A percentile compares a stretch with the other conserved stretches of the same genome.
These are phyloP conservation scores for Hedychridium roseum DNA, from an alignment of 2,888 invertebrate genomes.

Conservation along the genomic window DNA sequence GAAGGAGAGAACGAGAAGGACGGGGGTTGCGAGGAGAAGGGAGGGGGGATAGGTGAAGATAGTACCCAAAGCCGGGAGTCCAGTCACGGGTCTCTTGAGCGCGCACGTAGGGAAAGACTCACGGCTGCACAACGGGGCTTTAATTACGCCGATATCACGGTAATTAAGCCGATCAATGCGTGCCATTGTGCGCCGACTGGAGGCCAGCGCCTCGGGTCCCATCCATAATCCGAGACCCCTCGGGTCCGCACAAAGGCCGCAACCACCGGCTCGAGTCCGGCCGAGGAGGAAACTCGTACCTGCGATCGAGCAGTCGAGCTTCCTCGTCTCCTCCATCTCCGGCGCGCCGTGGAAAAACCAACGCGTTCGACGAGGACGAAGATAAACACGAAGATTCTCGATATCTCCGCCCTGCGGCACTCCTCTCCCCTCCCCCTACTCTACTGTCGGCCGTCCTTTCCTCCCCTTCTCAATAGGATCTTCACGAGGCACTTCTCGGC, in stretches of 20 bases:
- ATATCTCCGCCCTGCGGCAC: background rate
- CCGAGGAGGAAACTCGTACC: constrained; percentile 28
- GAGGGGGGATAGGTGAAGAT: constrained; percentile 4
- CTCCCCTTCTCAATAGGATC: constrained; percentile 14
- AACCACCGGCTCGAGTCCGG: constrained; percentile 13
- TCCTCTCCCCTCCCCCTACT: no score
- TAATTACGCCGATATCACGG: constrained; percentile 62
- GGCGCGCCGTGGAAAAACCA: constrained; percentile 26
- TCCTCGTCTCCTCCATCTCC: constrained; percentile 24
- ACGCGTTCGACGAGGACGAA: constrained; percentile 14
- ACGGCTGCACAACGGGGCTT: constrained; percentile 56
- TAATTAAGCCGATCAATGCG: constrained; percentile 60
- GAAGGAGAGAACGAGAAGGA: constrained; percentile 20
- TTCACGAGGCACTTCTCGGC: constrained; percentile 12
- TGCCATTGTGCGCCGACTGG: constrained; percentile 46
- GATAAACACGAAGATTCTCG: constrained; percentile 25
- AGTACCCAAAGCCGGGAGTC: constrained; percentile 36
- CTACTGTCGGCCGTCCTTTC: no score
- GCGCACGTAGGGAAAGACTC: constrained; percentile 37
- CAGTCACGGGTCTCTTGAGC: constrained; percentile 44
- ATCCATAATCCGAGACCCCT: constrained; percentile 37
- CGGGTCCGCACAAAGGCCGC: constrained; percentile 33
- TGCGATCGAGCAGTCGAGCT: constrained; percentile 18
- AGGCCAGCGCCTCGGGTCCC: constrained; percentile 30
- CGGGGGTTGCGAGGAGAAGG: constrained; percentile 2